phyloP scores from a whole-genome alignment of 2,797 vertebrate species.

The Heterohyrax brucei region DNA sequence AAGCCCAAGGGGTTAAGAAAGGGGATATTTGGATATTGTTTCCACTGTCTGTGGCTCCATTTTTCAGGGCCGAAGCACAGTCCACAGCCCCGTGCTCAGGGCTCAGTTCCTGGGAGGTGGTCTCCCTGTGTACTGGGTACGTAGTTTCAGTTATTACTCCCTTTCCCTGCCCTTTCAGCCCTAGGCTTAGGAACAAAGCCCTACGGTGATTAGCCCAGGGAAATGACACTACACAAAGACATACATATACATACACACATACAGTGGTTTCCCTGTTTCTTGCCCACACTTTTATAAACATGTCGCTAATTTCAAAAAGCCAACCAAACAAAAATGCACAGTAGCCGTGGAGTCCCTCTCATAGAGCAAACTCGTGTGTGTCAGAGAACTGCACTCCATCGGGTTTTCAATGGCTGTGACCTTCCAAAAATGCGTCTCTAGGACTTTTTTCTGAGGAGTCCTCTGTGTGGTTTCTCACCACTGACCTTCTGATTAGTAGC shows the following conservation, averaged over 20 bases:
- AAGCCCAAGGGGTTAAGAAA: background rate
- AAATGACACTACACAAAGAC: fast-evolving
- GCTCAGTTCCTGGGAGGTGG: background rate
- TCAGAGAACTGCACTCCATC: too few relatives aligned
- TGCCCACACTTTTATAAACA: background rate
- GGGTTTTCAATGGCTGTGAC: too few relatives aligned
- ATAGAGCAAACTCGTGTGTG: too few relatives aligned
- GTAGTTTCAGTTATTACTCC: background rate
- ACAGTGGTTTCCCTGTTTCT: background rate
- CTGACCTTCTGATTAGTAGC: background rate
- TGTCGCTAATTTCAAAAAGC: too few relatives aligned
- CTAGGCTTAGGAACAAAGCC: background rate
- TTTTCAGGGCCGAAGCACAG: background rate
- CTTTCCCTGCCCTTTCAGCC: background rate
- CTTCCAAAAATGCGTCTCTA: too few relatives aligned
- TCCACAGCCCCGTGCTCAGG: background rate
- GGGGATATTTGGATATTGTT: background rate
- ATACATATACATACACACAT: too few relatives aligned
- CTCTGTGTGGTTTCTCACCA: background rate
- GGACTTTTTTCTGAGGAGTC: background rate
- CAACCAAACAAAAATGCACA: too few relatives aligned
- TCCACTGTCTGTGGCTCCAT: background rate
- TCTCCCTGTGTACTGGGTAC: too few relatives aligned
- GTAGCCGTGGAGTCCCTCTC: too few relatives aligned
- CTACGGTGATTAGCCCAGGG: background rate